Percentiles rank a stretch among this genome's conserved stretches.
Evolutionary conservation across 1,140 invertebrate genomes (phyloP).

Genomic region (Drusus annulatus): DNA sequence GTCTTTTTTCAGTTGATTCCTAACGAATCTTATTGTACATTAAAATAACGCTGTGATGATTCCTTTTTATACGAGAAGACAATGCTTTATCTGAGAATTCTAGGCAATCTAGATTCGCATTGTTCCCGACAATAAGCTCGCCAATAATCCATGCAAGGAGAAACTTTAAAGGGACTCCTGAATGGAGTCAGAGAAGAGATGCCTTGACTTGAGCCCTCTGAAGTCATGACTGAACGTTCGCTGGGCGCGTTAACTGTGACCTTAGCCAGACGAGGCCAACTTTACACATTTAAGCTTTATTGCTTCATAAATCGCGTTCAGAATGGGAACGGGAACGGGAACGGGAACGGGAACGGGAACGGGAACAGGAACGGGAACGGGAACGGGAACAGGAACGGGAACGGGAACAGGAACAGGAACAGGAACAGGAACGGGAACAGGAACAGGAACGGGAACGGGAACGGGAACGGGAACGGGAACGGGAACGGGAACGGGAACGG

Average conservation of each 20-base stretch:
- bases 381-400: no score
- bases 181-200: constrained; percentile 25
- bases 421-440: no score
- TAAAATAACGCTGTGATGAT: constrained; percentile 20
- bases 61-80: constrained; percentile 21
- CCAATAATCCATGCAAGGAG: constrained; percentile 52
- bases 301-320: no score
- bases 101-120: constrained; percentile 52
- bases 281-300: not conserved
- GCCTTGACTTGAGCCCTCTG: constrained; percentile 44
- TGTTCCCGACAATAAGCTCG: constrained; percentile 56
- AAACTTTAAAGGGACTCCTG: constrained; percentile 54
- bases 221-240: constrained; percentile 50
- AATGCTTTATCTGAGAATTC: constrained; percentile 44
- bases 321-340: no score
- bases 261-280: constrained; percentile 32
- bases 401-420: no score
- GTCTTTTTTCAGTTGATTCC: not conserved
- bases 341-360: no score
- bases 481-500: no score
- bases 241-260: constrained; percentile 27
- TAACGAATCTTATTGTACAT: constrained; percentile 16
- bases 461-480: no score
- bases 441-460: no score
- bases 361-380: no score